Base-by-base conservation (phyloP, 2,888 invertebrate species). In the Tupiocoris notatus region DNA sequence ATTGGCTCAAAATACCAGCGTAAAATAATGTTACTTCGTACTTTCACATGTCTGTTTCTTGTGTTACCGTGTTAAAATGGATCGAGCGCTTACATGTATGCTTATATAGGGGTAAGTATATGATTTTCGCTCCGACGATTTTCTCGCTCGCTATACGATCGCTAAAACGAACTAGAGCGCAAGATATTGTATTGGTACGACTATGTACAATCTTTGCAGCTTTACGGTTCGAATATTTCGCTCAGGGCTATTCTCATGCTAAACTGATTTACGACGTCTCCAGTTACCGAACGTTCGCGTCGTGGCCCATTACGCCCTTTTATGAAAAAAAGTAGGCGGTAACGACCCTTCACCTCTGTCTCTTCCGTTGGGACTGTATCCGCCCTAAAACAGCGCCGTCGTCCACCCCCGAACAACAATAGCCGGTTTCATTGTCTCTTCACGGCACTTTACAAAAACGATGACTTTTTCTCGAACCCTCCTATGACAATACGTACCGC, bases 261-360 rank as follows among this genome's bases (percentile, higher is more conserved):
- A 67, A 67, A 67, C 67, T 67, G 67, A 57, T 67, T 57, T 56
- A 67, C 67, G 67, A 67, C 57, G 54, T 67, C 67, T 57, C 67
- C 20, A 24, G 17, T 39, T 24, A 20, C 67, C 67, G 67, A 20
- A 54, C 21, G 12, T n/a, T 39, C 39, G 39, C 39, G 67, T 67
- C 67, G 18, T 67, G 67, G 67, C 56, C 67, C 67, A 67, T 67
- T 67, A 67, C 21, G 17, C 67, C 54, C 23, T 56, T 67, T 67
- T 22, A 57, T 56, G 67, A 57, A 12, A 39, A 39, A 39, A 12
- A 39, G 39, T 7, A 39, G 57, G 67, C 22, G 67, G 67, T 56
- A 56, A 39, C 56, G 17, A 24, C 65, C 39, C 65, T 17, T 39
- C 63, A 21, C 62, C 21, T 9, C 6, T 62, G 2, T n/a, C 23